phyloP scores from a whole-genome alignment of 2,888 invertebrate genomes.

The Euplexia lucipara region DNA sequence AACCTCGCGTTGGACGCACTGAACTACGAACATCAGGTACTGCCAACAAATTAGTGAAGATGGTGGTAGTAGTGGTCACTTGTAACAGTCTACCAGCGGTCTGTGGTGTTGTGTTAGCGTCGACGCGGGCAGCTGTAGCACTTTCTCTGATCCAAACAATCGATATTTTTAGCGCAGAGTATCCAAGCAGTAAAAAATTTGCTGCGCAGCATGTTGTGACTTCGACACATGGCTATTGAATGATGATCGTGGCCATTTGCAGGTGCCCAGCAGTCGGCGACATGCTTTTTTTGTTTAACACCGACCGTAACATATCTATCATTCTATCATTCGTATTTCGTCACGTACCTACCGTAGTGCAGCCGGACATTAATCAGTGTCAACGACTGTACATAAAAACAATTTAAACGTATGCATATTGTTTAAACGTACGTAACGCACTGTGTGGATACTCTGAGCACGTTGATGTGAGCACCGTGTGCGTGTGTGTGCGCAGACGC shows the following conservation, averaged over 20 bases:
- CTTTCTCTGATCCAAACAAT: conserved; percentile 34
- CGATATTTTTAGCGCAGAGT: conserved; percentile 15
- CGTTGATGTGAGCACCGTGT: background rate
- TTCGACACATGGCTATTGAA: background rate
- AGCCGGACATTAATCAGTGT: too few species aligned
- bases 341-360: conserved; percentile 3
- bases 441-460: background rate
- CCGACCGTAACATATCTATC: conserved; percentile 5
- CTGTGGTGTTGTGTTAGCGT: background rate
- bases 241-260: background rate
- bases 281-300: background rate
- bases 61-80: background rate
- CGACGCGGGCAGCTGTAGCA: conserved; percentile 6
- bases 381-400: too few species aligned
- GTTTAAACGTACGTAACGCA: too few species aligned
- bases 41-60: too few species aligned
- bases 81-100: background rate
- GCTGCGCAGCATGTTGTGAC: background rate
- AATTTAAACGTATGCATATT: too few species aligned
- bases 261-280: background rate
- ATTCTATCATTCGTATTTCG: conserved; percentile 1
- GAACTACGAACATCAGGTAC: background rate
- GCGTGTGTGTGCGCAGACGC: conserved; percentile 91
- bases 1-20: background rate
- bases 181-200: background rate